A percentile compares a stretch with the other conserved stretches of the same genome.
phyloP scores from a whole-genome alignment of 64 coral and sea anemone species.

The Porites lutea region DNA sequence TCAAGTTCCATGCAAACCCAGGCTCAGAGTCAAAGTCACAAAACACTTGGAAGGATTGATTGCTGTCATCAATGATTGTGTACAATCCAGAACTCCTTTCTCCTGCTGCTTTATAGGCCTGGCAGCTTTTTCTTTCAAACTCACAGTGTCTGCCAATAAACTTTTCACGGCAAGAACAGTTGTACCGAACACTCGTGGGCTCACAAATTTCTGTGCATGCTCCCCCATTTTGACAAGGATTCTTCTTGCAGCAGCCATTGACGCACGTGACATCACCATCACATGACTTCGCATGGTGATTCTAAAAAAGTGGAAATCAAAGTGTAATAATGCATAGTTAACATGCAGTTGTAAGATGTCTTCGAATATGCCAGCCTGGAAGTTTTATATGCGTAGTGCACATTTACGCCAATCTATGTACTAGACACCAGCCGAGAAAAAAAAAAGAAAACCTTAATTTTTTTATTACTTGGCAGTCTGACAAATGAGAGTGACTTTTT shows the following conservation, averaged over 20 bases:
- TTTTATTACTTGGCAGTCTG: too few species aligned
- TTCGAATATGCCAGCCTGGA: too few species aligned
- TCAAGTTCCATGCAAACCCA: constrained; percentile 35
- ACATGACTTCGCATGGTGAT: background rate
- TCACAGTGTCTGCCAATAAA: constrained; percentile 53
- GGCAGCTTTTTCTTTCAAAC: constrained; percentile 17
- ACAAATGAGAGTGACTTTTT: too few species aligned
- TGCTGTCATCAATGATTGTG: constrained; percentile 18
- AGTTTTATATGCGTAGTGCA: too few species aligned
- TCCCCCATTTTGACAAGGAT: constrained; percentile 46
- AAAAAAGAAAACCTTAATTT: too few species aligned
- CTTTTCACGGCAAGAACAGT: constrained; percentile 4
- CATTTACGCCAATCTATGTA: too few species aligned
- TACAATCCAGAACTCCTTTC: constrained; percentile 12
- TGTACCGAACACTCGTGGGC: constrained; percentile 2
- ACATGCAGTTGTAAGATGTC: too few species aligned
- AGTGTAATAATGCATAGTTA: too few species aligned
- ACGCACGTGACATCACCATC: constrained; percentile 7
- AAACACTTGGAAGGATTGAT: constrained; percentile 21
- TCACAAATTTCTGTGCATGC: constrained; percentile 39
- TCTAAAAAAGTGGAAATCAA: background rate
- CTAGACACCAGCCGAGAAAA: too few species aligned
- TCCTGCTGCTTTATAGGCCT: constrained; percentile 10
- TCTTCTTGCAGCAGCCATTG: constrained; percentile 32
- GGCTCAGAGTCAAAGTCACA: constrained; percentile 13